Conservation (phyloP, 2,888 invertebrate genomes). For the Calameuta idolon region DNA sequence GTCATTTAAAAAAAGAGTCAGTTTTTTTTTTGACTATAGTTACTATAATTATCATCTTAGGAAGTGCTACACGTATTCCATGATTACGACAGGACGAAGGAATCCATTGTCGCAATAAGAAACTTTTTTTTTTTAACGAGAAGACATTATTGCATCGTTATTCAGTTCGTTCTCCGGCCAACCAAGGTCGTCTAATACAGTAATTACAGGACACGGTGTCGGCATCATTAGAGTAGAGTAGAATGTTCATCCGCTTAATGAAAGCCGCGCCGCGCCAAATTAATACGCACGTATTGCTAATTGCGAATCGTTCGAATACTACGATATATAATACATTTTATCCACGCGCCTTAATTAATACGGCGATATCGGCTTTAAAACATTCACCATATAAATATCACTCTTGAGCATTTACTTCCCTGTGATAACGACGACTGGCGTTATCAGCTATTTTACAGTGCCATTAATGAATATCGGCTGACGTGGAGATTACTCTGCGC, state of each 20-base stretch:
- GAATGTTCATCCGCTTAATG: not conserved
- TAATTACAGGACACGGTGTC: not conserved
- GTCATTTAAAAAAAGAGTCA: no score
- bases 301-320: constrained; percentile 4
- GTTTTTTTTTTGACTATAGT: no score
- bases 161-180: constrained; percentile 28
- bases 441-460: not conserved
- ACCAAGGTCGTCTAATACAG: not conserved
- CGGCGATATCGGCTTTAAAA: not conserved
- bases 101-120: constrained; percentile 16
- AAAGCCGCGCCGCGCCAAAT: not conserved
- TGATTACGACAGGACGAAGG: constrained; percentile 2
- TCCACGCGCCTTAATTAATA: constrained; percentile 1
- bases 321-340: constrained; percentile 12
- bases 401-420: constrained; percentile 17
- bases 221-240: not conserved
- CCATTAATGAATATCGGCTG: not conserved
- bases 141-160: constrained; percentile 35
- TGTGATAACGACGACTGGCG: not conserved
- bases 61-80: not conserved
- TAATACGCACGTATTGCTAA: not conserved
- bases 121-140: constrained; percentile 1
- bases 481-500: not conserved
- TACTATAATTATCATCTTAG: not conserved
- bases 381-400: constrained; percentile 10